Base-by-base conservation (phyloP, 1,140 invertebrate genomes). In the Trinorchestia longiramus region DNA sequence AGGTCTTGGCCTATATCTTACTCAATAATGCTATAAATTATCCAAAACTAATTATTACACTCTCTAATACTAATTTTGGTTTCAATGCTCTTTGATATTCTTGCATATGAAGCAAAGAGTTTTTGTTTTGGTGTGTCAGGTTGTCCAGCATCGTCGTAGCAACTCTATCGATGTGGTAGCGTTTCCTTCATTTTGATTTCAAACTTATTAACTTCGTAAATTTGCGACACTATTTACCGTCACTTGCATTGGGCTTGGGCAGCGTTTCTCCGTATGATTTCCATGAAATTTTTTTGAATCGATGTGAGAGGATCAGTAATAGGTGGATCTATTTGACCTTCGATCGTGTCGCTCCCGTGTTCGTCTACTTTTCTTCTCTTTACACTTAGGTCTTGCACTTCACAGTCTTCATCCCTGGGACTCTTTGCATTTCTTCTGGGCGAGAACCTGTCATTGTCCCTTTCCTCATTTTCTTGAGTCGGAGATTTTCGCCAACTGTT, bases 311-410 rank as follows among this genome's bases (percentile, higher is more conserved):
- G 92, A 45, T 94, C 92, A 45, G 43, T 47, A 44, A 94, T 43
- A 45, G 36, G 15, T 45, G 45, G 43, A 8, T 94, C 92, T 17
- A 44, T 40, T 47, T 94, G 43, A 6, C 43, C 44, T 45, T 43
- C 92, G 36, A 28, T 45, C 11, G 36, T 47, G 43, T 45, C 92
- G 19, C 40, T 19, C 8, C 44, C n/a, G 8, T 42, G 43, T 11
- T n/a, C 36, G 43, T 96, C 95, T 77, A 96, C 77, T 88, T 44
- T 96, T 53, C 95, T 96, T 92, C 96, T 96, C 43, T 96, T 96
- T 8, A 96, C 96, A 43, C 96, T 96, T 43, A 96, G 95, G 95
- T 96, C 96, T 62, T 96, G 96, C 17, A 96, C 96, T 43, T 96
- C 96, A 42, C 95, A 87, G 0, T 57, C 94, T n/a, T 96, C 95